phyloP scores from a whole-genome alignment of 1,140 invertebrate genomes.

The Cydia strobilella region DNA sequence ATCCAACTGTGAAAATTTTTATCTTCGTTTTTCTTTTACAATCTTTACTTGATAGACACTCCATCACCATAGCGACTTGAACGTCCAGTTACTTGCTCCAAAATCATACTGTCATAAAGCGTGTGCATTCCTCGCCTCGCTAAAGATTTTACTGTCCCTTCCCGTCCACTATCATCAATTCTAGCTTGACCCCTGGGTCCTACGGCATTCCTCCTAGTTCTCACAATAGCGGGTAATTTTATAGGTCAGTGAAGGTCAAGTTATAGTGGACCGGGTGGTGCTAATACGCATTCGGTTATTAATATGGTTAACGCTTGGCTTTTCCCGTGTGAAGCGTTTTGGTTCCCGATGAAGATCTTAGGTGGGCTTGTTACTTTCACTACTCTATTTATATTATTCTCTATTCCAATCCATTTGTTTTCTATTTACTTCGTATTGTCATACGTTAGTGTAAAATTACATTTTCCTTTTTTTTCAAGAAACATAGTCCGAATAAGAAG shows the following conservation, averaged over 20 bases:
- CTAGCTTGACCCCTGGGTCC: constrained; percentile 8
- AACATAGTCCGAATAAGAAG: no score
- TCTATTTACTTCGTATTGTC: not conserved
- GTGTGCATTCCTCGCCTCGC: constrained; percentile 9
- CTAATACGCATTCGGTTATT: constrained; percentile 25
- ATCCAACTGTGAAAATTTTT: no score
- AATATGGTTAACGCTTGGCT: constrained; percentile 30
- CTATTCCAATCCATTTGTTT: no score
- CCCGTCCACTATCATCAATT: constrained; percentile 30
- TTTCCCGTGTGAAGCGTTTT: constrained; percentile 31
- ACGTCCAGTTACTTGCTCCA: constrained; percentile 9
- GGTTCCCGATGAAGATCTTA: not conserved
- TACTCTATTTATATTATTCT: no score
- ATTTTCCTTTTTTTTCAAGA: no score
- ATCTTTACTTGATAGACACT: not conserved
- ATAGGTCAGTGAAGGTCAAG: constrained; percentile 20
- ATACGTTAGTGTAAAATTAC: not conserved
- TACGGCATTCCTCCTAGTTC: constrained; percentile 6
- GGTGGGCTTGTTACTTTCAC: not conserved
- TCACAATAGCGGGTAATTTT: constrained; percentile 23
- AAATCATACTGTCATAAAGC: constrained; percentile 29
- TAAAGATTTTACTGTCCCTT: constrained; percentile 19
- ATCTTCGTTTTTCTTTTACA: not conserved
- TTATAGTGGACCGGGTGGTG: constrained; percentile 3
- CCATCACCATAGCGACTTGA: not conserved